Evolutionary conservation across 2,888 invertebrate genomes (phyloP).

Genomic region (Isotomurus palustris): DNA sequence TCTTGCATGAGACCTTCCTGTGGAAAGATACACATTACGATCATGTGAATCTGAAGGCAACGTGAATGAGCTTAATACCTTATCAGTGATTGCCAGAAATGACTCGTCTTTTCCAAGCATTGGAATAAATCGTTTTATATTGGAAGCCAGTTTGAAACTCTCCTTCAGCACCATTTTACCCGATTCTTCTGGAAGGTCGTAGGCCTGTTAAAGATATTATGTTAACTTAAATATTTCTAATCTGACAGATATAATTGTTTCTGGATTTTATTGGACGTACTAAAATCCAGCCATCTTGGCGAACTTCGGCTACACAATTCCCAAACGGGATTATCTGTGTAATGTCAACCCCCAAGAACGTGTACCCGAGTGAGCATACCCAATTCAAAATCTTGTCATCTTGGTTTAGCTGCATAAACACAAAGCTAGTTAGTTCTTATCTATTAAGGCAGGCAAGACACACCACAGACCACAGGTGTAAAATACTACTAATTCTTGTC

Average conservation of each 20-base stretch:
- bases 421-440: background rate
- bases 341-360: constrained; percentile 13
- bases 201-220: constrained; percentile 6
- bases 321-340: constrained; percentile 27
- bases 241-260: background rate
- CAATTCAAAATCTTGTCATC: constrained; percentile 9
- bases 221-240: background rate
- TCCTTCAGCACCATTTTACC: constrained; percentile 19
- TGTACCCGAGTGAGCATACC: constrained; percentile 12
- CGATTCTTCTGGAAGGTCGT: constrained; percentile 5
- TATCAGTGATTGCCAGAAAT: constrained; percentile 33
- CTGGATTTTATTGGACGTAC: constrained; percentile 9
- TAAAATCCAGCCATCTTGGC: constrained; percentile 25
- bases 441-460: background rate
- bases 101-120: constrained; percentile 20
- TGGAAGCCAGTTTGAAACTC: constrained; percentile 26
- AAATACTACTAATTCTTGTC: background rate
- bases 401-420: constrained; percentile 3
- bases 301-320: constrained; percentile 26
- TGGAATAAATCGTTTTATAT: constrained; percentile 21
- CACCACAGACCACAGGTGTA: background rate
- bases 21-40: background rate
- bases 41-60: constrained; percentile 3
- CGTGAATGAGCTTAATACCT: constrained; percentile 13
- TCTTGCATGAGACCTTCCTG: constrained; percentile 32